phyloP scores from a whole-genome alignment of 2,113 vertebrate species.

The Pseudopodoces humilis region DNA sequence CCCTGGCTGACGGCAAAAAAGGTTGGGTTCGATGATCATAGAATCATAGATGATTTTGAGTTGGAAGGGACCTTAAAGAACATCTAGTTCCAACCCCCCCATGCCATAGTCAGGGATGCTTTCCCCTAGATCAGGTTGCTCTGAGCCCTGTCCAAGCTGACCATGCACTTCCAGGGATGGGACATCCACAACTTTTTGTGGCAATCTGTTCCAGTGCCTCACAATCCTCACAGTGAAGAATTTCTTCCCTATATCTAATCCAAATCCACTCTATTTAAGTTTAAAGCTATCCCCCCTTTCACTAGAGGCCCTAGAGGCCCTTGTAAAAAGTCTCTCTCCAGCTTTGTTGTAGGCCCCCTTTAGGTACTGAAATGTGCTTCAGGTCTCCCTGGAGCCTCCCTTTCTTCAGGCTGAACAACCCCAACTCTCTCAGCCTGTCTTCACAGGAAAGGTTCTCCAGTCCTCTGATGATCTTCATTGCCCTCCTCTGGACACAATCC shows the following conservation, averaged over 20 bases:
- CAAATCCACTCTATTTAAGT: neutral
- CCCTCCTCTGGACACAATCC: neutral
- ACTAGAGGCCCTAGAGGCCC: neutral
- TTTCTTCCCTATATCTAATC: neutral
- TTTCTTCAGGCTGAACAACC: neutral
- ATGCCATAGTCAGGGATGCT: accelerated
- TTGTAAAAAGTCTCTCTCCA: neutral
- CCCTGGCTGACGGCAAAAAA: neutral
- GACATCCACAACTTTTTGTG: neutral
- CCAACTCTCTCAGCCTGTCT: neutral
- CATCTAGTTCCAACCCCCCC: neutral
- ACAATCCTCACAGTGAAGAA: neutral
- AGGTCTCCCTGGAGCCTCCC: neutral
- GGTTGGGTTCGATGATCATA: neutral
- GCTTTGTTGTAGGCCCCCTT: neutral
- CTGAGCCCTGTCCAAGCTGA: neutral
- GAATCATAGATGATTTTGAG: neutral
- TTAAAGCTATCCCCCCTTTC: neutral
- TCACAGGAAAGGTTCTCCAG: neutral
- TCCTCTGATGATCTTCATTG: neutral
- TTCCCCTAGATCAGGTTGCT: neutral
- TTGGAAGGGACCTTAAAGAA: neutral
- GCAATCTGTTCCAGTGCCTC: neutral
- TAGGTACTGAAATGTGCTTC: neutral
- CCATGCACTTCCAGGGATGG: neutral